Conservation (phyloP, 2,113 vertebrate genomes). For the Phalacrocorax brasilianus region DNA sequence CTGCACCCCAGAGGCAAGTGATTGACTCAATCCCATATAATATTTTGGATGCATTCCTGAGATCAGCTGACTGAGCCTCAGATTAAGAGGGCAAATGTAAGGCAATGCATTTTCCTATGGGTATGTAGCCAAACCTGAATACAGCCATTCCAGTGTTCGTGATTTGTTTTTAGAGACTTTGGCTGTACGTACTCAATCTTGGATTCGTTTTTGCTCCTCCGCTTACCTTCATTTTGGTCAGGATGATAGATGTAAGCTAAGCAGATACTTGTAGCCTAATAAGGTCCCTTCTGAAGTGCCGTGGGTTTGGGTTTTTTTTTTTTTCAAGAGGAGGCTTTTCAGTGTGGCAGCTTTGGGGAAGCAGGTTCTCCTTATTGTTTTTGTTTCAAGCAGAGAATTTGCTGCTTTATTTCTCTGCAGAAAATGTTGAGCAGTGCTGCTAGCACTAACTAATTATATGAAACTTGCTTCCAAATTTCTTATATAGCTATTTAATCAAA, state of each 20-base stretch:
- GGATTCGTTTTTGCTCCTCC: not conserved
- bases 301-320: too few species aligned
- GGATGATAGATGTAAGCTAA: not conserved
- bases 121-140: not conserved
- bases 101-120: not conserved
- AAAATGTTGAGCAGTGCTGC: not conserved
- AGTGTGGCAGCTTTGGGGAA: not conserved
- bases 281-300: not conserved
- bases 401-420: not conserved
- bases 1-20: not conserved
- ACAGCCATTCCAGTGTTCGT: not conserved
- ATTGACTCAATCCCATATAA: not conserved
- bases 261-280: not conserved
- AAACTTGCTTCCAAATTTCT: not conserved
- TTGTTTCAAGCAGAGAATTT: not conserved
- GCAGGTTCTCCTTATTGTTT: not conserved
- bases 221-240: not conserved
- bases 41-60: slow-evolving; percentile 12
- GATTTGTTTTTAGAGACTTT: not conserved
- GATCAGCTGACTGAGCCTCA: not conserved
- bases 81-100: not conserved
- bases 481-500: not conserved
- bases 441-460: not conserved
- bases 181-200: accelerated
- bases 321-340: not conserved